These are phyloP conservation scores for Engystomops pustulosus DNA, from an alignment of 2,113 vertebrate genomes.

Conservation along the genomic window DNA sequence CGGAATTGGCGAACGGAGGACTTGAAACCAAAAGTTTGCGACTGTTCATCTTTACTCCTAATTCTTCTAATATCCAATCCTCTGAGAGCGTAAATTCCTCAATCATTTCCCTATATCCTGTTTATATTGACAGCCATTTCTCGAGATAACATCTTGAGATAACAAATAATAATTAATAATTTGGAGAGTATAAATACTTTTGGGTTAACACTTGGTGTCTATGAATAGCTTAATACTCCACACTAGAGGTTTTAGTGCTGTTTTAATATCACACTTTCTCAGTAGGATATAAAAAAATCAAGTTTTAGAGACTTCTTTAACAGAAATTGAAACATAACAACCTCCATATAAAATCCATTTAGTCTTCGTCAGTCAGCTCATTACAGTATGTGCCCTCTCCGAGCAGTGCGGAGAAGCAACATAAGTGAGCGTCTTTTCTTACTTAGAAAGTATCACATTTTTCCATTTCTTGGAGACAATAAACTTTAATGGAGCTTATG, in stretches of 20 bases:
- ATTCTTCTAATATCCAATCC: too few species aligned
- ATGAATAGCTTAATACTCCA: not conserved
- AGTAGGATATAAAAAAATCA: not conserved
- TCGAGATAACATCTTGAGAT: too few species aligned
- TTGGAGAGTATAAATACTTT: too few species aligned
- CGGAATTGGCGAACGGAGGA: too few species aligned
- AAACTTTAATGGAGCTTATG: slow-evolving; percentile 1
- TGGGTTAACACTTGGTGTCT: not conserved
- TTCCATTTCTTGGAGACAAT: slow-evolving; percentile 3
- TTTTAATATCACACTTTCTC: not conserved
- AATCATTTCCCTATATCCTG: too few species aligned
- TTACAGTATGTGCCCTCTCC: not conserved
- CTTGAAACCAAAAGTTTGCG: too few species aligned
- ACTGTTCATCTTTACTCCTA: too few species aligned
- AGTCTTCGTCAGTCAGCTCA: not conserved
- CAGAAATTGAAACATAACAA: not conserved
- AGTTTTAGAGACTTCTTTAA: not conserved
- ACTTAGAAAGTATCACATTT: not conserved
- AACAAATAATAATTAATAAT: too few species aligned
- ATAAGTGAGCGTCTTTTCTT: not conserved
- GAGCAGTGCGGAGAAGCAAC: not conserved
- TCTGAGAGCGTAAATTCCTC: too few species aligned
- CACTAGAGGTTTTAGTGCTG: not conserved
- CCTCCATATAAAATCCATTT: slow-evolving; percentile 4
- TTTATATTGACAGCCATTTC: too few species aligned